Conservation (phyloP, 2,797 vertebrate species). For the Falco columbarius region DNA sequence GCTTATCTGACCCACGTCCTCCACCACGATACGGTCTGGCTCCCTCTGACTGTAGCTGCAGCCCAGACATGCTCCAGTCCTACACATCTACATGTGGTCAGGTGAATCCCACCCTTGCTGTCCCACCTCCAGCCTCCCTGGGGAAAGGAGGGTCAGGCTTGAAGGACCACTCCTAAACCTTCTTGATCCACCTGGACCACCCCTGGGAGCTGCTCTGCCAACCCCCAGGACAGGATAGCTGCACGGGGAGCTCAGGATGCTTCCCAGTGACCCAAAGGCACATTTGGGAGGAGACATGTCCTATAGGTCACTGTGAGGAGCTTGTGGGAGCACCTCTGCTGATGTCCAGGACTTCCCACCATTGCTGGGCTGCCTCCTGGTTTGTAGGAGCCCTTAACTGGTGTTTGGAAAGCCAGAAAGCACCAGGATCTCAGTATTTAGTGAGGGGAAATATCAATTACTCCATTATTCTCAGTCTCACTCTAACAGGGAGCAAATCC, state of each 20-base stretch:
- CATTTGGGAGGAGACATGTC: accelerated
- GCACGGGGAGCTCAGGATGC: accelerated
- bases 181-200: background rate
- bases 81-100: background rate
- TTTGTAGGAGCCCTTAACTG: background rate
- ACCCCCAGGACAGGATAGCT: accelerated
- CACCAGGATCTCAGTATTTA: accelerated
- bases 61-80: background rate
- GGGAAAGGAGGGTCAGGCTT: background rate
- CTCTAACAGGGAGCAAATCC: background rate
- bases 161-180: background rate
- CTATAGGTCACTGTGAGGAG: background rate
- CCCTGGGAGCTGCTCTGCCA: background rate
- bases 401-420: background rate
- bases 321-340: background rate
- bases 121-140: background rate
- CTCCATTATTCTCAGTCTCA: background rate
- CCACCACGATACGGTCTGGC: background rate
- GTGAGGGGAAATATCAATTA: background rate
- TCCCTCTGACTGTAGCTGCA: background rate
- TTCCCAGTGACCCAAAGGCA: background rate
- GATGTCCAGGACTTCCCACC: background rate
- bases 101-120: background rate
- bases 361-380: background rate
- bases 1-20: background rate